Conservation (phyloP, 2,797 vertebrate genomes). For the Cossypha dichroa region DNA sequence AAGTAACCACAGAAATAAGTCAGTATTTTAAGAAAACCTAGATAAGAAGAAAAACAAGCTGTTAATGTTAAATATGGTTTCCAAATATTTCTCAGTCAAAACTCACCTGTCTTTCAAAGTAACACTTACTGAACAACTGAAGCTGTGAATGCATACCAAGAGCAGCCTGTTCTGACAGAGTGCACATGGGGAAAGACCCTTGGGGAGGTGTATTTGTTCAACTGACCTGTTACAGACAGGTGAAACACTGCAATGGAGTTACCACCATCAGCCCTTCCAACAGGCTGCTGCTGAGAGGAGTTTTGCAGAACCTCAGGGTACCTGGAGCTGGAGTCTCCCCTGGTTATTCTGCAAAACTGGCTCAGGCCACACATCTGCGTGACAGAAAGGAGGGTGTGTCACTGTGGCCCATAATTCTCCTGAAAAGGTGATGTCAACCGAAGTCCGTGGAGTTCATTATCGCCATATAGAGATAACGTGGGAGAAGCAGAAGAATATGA, state of each 20-base stretch:
- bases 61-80: not conserved
- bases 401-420: not conserved
- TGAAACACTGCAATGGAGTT: not conserved
- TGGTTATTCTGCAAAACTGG: not conserved
- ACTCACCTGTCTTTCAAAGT: not conserved
- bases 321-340: not conserved
- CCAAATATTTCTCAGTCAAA: not conserved
- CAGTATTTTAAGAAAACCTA: not conserved
- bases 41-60: not conserved
- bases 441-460: not conserved
- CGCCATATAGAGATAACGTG: not conserved
- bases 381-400: not conserved
- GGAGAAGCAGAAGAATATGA: not conserved
- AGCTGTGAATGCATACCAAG: not conserved
- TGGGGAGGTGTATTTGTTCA: not conserved
- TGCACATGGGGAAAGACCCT: fast-evolving
- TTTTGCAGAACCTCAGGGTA: fast-evolving
- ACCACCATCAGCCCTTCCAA: not conserved
- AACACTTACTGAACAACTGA: not conserved
- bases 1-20: slow-evolving; percentile 30
- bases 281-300: not conserved
- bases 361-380: not conserved
- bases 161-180: not conserved
- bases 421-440: not conserved
- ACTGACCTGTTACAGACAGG: not conserved